Conservation (phyloP, 92 coral and sea anemone species). For the Palythoa grandiflora region DNA sequence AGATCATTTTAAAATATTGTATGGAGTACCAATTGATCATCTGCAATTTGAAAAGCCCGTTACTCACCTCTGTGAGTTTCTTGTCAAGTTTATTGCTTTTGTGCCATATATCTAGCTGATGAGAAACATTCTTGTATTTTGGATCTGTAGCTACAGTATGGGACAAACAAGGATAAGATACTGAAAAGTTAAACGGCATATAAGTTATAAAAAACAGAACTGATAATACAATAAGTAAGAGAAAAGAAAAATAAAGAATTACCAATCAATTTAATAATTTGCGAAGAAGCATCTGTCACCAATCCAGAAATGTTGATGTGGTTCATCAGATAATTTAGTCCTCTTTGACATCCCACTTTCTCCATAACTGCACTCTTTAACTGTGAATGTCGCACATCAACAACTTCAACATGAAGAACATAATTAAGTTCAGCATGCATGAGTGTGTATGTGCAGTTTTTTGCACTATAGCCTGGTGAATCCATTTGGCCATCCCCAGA, state of each 20-base stretch:
- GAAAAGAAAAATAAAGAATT: background rate
- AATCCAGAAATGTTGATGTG: background rate
- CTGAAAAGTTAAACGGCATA: too few relatives aligned
- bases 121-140: constrained; percentile 33
- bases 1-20: too few relatives aligned
- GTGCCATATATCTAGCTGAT: constrained; percentile 59
- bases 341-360: background rate
- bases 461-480: constrained; percentile 44
- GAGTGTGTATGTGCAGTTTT: constrained; percentile 25
- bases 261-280: constrained; percentile 39
- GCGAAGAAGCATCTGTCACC: constrained; percentile 40
- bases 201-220: background rate
- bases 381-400: constrained; percentile 14
- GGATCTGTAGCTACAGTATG: constrained; percentile 45
- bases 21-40: too few relatives aligned
- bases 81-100: constrained; percentile 44
- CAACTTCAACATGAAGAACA: constrained; percentile 11
- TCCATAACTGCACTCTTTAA: constrained; percentile 10
- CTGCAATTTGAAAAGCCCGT: background rate
- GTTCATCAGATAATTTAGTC: background rate
- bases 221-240: background rate
- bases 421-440: constrained; percentile 27
- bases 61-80: constrained; percentile 37
- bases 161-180: background rate
- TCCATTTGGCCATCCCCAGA: constrained; percentile 49